Conservation (phyloP, 2,113 vertebrate species). For the Helogale parvula region DNA sequence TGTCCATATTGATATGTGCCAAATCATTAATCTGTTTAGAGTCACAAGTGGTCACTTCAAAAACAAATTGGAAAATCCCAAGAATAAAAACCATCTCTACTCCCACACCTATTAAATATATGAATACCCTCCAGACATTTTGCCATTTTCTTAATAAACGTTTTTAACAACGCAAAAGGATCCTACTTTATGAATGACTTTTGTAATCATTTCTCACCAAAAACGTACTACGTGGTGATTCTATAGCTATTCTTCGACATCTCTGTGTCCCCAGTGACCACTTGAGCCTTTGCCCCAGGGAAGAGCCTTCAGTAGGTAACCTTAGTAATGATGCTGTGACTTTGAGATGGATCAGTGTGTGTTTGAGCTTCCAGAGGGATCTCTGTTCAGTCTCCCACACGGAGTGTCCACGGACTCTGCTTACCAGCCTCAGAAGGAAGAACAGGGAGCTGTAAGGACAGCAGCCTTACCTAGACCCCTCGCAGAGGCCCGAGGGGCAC, state of each 20-base stretch:
- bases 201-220: background rate
- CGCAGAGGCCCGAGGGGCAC: background rate
- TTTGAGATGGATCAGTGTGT: background rate
- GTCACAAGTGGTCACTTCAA: background rate
- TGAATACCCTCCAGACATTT: background rate
- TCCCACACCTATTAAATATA: background rate
- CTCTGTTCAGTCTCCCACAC: background rate
- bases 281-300: background rate
- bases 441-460: background rate
- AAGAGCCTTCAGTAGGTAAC: background rate
- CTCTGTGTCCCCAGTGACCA: background rate
- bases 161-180: slow-evolving; percentile 15
- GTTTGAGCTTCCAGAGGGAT: background rate
- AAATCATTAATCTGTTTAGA: background rate
- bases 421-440: background rate
- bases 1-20: background rate
- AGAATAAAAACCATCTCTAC: background rate
- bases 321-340: background rate
- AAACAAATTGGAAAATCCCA: background rate
- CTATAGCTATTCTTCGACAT: background rate
- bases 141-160: background rate
- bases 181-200: background rate
- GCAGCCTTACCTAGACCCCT: background rate
- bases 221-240: background rate
- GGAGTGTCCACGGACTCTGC: background rate